Base-by-base conservation (phyloP, 2,113 vertebrate genomes). In the Nestor notabilis region DNA sequence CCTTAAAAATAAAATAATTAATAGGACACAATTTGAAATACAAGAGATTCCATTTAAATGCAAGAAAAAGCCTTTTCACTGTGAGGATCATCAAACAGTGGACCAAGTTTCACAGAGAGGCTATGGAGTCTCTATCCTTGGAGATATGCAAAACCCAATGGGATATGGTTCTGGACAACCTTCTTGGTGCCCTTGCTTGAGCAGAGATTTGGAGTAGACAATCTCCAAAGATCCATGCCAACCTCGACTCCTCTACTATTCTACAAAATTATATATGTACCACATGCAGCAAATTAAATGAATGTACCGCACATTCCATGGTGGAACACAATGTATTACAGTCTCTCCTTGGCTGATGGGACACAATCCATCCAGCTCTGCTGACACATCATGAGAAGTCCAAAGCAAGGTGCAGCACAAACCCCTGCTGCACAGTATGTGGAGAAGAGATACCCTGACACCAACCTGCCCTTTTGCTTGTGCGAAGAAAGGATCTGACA, bases 341-440 rank as follows among this genome's bases (percentile, higher is more conserved):
- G 27, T 8, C 28, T 43, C 27, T 77, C 11, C 29, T n/a, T 10
- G n/a, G 43, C 31, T 35, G 19, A 1, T 37, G 21, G 44, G 19
- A 33, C 44, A 33, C 46, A 35, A 41, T 28, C 47, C 90, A n/a
- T 4, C 52, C 70, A 44, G 11, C 47, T 33, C 16, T 76, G 33
- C n/a, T 1, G 0, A 17, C 0, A 0, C 70, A 17, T 16, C 8
- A 37, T 0, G 0, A 79, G 39, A n/a, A 17, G 3, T 5, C 70
- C 75, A 37, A 55, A 50, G 16, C 44, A n/a, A 7, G 33, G 60
- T 69, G 33, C 47, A 87, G 31, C 2, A 1, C 4, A 2, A 0
- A 3, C 19, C 9, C 56, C 61, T 47, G 61, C 41, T 44, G 56
- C 25, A 14, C 50, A 83, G 33, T 28, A 82, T 7, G 1, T 2